These are phyloP conservation scores for Sipunculus nudus DNA, from an alignment of 2,888 invertebrate species.

Conservation along the genomic window DNA sequence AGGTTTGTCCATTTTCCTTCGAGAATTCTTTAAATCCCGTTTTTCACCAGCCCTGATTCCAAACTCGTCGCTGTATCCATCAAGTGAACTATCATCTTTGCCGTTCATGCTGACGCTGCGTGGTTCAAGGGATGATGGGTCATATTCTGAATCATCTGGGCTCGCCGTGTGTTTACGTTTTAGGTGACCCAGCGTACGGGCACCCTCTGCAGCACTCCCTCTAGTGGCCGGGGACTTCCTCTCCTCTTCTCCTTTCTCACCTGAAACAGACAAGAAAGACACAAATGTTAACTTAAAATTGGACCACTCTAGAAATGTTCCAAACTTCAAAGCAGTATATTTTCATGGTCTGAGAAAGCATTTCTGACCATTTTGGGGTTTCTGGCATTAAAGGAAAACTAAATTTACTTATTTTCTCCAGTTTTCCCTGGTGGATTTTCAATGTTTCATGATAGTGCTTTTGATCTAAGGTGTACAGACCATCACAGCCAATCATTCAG, in stretches of 20 bases:
- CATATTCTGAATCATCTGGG: not conserved
- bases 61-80: not conserved
- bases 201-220: too few species aligned
- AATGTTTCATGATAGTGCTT: too few species aligned
- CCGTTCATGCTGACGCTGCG: not conserved
- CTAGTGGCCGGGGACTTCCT: conserved; percentile 11
- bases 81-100: not conserved
- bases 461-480: too few species aligned
- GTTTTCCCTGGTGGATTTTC: too few species aligned
- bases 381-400: too few species aligned
- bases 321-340: too few species aligned
- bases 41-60: not conserved
- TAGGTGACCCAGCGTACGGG: conserved; percentile 9
- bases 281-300: too few species aligned
- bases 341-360: too few species aligned
- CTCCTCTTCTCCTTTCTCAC: conserved; percentile 16
- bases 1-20: conserved; percentile 63
- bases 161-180: conserved; percentile 14
- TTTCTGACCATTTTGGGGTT: too few species aligned
- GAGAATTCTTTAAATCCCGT: conserved; percentile 53
- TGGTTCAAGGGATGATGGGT: not conserved
- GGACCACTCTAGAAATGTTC: too few species aligned
- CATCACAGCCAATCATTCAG: too few species aligned
- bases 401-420: too few species aligned
- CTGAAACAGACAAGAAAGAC: conserved; percentile 2